These are phyloP conservation scores for Aphidoletes aphidimyza DNA, from an alignment of 2,888 invertebrate species.

Conservation along the genomic window DNA sequence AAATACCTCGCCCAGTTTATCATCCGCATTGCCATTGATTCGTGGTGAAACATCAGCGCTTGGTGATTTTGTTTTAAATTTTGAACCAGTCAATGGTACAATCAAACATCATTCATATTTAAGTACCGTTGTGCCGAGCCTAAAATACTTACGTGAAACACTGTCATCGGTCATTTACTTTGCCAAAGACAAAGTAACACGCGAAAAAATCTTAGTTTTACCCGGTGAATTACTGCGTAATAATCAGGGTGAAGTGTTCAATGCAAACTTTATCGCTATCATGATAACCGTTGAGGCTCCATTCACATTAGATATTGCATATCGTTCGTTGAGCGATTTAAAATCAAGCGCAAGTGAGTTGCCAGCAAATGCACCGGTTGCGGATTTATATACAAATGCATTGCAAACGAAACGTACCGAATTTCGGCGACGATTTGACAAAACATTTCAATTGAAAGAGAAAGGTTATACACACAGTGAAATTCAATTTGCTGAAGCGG, in stretches of 20 bases:
- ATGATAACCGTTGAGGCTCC: conserved; percentile 82
- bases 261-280: conserved; percentile 81
- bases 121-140: conserved; percentile 76
- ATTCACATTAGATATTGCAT: conserved; percentile 84
- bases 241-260: conserved; percentile 70
- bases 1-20: conserved; percentile 62
- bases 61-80: conserved; percentile 76
- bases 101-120: conserved; percentile 78
- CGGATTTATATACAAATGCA: conserved; percentile 74
- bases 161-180: conserved; percentile 76
- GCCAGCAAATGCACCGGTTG: conserved; percentile 68
- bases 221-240: conserved; percentile 72
- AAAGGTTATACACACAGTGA: conserved; percentile 77
- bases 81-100: conserved; percentile 68
- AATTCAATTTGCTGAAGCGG: conserved; percentile 81
- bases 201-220: conserved; percentile 70
- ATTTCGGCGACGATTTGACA: conserved; percentile 85
- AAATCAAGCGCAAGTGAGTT: conserved; percentile 67
- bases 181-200: conserved; percentile 69
- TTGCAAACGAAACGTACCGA: conserved; percentile 71
- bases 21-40: conserved; percentile 63
- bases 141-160: conserved; percentile 80
- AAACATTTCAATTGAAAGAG: conserved; percentile 77
- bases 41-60: conserved; percentile 81
- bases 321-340: conserved; percentile 78